A percentile compares a stretch with the other conserved stretches of the same genome.
Conservation (phyloP, 2,888 invertebrate genomes). For the Chrysotoxum bicinctum region DNA sequence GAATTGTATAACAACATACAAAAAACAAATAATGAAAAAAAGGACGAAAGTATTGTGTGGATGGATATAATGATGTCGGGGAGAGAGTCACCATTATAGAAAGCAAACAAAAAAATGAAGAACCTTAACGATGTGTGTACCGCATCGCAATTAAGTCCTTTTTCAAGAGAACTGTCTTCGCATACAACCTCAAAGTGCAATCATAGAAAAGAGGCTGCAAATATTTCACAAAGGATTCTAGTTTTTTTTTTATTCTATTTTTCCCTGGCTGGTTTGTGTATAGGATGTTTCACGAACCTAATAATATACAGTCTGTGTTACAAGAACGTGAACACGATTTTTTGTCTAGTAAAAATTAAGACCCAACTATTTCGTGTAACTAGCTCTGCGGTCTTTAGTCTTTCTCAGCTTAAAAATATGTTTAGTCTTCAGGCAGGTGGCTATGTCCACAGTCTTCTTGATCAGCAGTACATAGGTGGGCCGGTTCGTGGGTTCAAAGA, state of each 20-base stretch:
- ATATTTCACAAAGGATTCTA: slow-evolving; percentile 33
- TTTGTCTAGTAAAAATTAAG: no score
- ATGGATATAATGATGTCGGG: slow-evolving; percentile 65
- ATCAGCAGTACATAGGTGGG: no score
- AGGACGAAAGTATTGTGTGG: slow-evolving; percentile 47
- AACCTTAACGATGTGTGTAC: slow-evolving; percentile 52
- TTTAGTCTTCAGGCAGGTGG: no score
- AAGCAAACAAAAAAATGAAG: neutral
- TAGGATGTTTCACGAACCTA: neutral
- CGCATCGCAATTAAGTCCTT: slow-evolving; percentile 68
- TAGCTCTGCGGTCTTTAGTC: no score
- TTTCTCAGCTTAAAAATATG: no score
- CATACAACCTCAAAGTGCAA: slow-evolving; percentile 54
- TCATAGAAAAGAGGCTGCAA: slow-evolving; percentile 40
- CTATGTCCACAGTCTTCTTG: no score
- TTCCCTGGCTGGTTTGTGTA: neutral
- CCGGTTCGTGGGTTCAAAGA: no score
- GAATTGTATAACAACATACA: neutral
- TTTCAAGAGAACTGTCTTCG: slow-evolving; percentile 51
- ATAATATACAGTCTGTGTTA: neutral
- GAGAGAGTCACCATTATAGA: slow-evolving; percentile 47
- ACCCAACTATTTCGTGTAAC: no score
- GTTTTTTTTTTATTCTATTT: neutral
- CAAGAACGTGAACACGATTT: neutral
- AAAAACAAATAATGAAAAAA: neutral